Percentiles rank a stretch among this genome's conserved stretches.
Evolutionary conservation across 2,888 invertebrate species (phyloP).

Genomic region (Chaetogeoica ovagalla): DNA sequence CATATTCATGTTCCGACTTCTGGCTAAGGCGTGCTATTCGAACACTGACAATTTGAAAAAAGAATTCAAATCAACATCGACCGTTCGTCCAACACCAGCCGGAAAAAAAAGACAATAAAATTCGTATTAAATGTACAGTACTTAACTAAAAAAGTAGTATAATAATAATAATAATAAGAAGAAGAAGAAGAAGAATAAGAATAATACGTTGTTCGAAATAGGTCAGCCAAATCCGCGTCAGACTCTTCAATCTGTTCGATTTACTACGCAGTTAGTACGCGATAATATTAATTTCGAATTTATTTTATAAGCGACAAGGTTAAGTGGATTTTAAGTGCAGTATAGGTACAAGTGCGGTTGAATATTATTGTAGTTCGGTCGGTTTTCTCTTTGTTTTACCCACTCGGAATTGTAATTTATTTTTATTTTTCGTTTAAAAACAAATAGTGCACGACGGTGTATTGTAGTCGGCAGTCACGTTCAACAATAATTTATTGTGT

Average conservation of each 20-base stretch:
- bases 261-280: neutral
- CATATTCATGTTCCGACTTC: no score
- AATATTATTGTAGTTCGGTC: neutral
- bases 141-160: neutral
- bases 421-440: neutral
- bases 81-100: no score
- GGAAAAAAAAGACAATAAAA: no score
- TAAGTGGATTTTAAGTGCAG: neutral
- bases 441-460: neutral
- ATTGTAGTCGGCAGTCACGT: neutral
- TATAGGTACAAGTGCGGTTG: neutral
- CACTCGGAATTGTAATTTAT: neutral
- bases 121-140: neutral
- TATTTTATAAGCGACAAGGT: neutral
- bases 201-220: neutral
- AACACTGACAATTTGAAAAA: no score
- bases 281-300: conserved; percentile 1
- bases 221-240: neutral
- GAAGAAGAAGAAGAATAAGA: no score
- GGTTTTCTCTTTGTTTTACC: neutral
- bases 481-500: no score
- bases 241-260: neutral
- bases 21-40: no score
- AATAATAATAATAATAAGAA: no score
- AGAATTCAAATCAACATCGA: no score